Evolutionary conservation across 2,888 invertebrate species (phyloP).

Genomic region (Sinodicranocentrus sp.): DNA sequence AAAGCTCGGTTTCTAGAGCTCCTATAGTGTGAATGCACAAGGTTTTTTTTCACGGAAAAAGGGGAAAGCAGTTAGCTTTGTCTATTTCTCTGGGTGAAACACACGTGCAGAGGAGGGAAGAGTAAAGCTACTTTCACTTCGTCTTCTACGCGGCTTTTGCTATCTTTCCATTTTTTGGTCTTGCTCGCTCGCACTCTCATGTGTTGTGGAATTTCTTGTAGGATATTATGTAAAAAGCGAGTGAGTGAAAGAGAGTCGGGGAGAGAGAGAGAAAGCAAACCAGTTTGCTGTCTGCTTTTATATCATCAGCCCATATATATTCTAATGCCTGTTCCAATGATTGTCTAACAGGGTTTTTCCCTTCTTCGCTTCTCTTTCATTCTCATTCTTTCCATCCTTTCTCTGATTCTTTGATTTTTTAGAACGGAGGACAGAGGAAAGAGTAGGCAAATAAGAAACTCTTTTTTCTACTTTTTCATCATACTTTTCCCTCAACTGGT

Average conservation of each 20-base stretch:
- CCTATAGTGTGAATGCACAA: not conserved
- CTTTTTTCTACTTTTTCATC: slow-evolving; percentile 28
- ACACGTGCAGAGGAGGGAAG: not conserved
- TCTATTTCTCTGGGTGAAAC: not conserved
- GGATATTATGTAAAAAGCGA: slow-evolving; percentile 38
- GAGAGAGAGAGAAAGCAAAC: not conserved
- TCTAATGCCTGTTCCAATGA: slow-evolving; percentile 51
- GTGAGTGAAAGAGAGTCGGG: slow-evolving; percentile 17
- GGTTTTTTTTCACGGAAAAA: not conserved
- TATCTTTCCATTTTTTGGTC: not conserved
- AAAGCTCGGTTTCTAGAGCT: slow-evolving; percentile 30
- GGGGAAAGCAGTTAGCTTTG: not conserved
- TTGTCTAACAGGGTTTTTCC: slow-evolving; percentile 50
- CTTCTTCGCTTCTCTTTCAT: not conserved
- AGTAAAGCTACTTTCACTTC: slow-evolving; percentile 2
- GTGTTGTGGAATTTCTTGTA: slow-evolving; percentile 40
- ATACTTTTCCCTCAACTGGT: slow-evolving; percentile 31
- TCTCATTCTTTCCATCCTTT: slow-evolving; percentile 29
- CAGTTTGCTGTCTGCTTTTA: slow-evolving; percentile 20
- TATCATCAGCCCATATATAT: slow-evolving; percentile 20
- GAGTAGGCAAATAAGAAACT: slow-evolving; percentile 44
- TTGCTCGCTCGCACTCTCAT: not conserved
- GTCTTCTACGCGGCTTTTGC: not conserved
- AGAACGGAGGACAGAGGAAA: slow-evolving; percentile 17
- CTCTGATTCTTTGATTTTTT: slow-evolving; percentile 51